Evolutionary conservation across 2,797 vertebrate genomes (phyloP).

Genomic region (Danio tinwini): DNA sequence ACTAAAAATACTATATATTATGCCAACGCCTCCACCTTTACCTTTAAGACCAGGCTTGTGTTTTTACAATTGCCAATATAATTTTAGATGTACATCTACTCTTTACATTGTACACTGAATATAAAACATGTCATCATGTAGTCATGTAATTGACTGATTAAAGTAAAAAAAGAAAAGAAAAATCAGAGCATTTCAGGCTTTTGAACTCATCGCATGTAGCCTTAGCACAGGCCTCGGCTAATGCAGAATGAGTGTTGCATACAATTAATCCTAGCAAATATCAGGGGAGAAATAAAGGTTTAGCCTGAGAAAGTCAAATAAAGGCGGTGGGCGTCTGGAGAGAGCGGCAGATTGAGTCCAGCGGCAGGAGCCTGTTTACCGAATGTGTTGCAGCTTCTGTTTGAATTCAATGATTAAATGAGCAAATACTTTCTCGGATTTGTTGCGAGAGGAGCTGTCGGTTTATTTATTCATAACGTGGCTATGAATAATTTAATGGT

Average conservation of each 20-base stretch:
- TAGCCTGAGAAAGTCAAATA: constrained; percentile 67
- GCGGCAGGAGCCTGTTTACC: constrained; percentile 69
- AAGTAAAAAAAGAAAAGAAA: too few relatives aligned
- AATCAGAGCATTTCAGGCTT: too few relatives aligned
- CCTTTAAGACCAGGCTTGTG: too few relatives aligned
- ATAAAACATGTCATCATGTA: too few relatives aligned
- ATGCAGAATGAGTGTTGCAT: constrained; percentile 69
- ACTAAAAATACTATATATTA: too few relatives aligned
- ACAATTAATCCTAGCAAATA: constrained; percentile 67
- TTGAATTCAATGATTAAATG: constrained; percentile 79
- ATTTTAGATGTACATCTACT: too few relatives aligned
- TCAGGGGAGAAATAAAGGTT: constrained; percentile 57
- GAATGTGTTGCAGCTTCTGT: constrained; percentile 77
- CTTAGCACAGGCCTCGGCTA: constrained; percentile 57
- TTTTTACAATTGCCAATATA: too few relatives aligned
- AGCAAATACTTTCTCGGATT: constrained; percentile 76
- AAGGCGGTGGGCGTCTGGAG: constrained; percentile 65
- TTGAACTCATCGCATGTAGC: not conserved
- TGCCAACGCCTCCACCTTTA: too few relatives aligned
- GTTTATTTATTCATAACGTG: constrained; percentile 79
- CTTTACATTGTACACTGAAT: too few relatives aligned
- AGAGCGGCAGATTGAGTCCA: constrained; percentile 68
- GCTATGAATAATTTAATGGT: constrained; percentile 79
- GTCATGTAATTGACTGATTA: too few relatives aligned
- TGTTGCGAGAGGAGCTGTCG: constrained; percentile 72